A percentile compares a stretch with the other conserved stretches of the same genome.
Evolutionary conservation across 1,140 invertebrate species (phyloP).

Genomic region (Piezodorus guildinii): DNA sequence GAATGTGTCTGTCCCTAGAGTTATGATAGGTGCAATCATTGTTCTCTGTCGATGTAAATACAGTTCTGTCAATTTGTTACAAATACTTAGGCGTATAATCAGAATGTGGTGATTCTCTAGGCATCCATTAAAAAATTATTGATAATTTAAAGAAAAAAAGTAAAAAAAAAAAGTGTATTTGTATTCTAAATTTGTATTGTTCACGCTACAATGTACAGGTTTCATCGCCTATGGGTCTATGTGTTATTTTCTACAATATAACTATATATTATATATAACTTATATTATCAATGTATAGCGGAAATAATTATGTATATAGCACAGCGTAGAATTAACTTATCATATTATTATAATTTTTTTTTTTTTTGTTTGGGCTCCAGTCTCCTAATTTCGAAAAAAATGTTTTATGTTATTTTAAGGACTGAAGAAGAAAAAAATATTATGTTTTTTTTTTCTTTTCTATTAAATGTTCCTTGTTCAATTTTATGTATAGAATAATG

Average conservation of each 20-base stretch:
- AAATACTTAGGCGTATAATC: background rate
- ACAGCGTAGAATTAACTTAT: slow-evolving; percentile 14
- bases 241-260: slow-evolving; percentile 25
- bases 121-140: background rate
- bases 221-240: slow-evolving; percentile 15
- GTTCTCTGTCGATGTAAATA: background rate
- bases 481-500: background rate
- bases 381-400: background rate
- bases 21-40: background rate
- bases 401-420: slow-evolving; percentile 4
- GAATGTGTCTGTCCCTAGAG: background rate
- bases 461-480: slow-evolving; percentile 15
- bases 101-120: background rate
- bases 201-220: slow-evolving; percentile 16
- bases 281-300: slow-evolving; percentile 23
- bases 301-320: slow-evolving; percentile 22
- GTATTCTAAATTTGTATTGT: slow-evolving; percentile 19
- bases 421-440: background rate
- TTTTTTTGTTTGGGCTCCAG: slow-evolving; percentile 3
- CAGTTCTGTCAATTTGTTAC: slow-evolving; percentile 15
- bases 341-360: slow-evolving; percentile 14
- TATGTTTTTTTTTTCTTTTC: background rate
- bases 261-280: slow-evolving; percentile 21
- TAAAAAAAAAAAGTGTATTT: background rate
- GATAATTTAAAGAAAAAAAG: background rate